Base-by-base conservation (phyloP, 1,140 invertebrate species). In the Cyclargus thomasi region DNA sequence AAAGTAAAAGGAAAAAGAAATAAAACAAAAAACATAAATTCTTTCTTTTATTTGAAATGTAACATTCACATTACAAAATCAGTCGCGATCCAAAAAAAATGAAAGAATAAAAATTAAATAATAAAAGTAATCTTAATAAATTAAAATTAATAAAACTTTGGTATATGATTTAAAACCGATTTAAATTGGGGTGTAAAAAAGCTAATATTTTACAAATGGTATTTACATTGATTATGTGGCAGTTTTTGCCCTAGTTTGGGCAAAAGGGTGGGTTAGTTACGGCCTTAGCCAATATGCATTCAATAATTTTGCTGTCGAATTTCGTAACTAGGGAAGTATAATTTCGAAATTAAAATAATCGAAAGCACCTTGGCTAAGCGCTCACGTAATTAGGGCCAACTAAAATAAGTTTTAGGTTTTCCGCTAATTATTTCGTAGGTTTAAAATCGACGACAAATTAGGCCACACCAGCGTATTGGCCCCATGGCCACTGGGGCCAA, bases 91-190 rank as follows among this genome's bases (percentile, higher is more conserved):
- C 72, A 74, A 82, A 75, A 74, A 74, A 74, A 73, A 77, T 70
- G 39, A 47, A 47, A 47, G 39, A 47, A 47, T 47, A 47, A 78
- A 79, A 78, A 82, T 73, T 74, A 81, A 75, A 80, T 78, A 82
- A n/a, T n/a, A 83, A 74, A 79, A 79, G 79, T 74, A 83, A 79
- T 78, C 81, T 86, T 82, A 86, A 81, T 79, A 89, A 82, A 81
- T 86, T 86, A 89, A 85, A 82, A 86, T 82, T 87, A 88, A 80
- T 83, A 83, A 86, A 88, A 89, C 86, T 89, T 90, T 90, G 87
- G 87, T 88, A 90, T 90, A 75, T 83, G 81, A 82, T 83, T 87
- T 86, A 86, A 83, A 79, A 85, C 84, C 83, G 81, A 88, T 85
- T 87, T 82, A 82, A 82, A 83, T 88, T 89, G 86, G 81, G 75